These are phyloP conservation scores for Melanotaenia trifasciata DNA, from an alignment of 2,797 vertebrate genomes.

Conservation along the genomic window DNA sequence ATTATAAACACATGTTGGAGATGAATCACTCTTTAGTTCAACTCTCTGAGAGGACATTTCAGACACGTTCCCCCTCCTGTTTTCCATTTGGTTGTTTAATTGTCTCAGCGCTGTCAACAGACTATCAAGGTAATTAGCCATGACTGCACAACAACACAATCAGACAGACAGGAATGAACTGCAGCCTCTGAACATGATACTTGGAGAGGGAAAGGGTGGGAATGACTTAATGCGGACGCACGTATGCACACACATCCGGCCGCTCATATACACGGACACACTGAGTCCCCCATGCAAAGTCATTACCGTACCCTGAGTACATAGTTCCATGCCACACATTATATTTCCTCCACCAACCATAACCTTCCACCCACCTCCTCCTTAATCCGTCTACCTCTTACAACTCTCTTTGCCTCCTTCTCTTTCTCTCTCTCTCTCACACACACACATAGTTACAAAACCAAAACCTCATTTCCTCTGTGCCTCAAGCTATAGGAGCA, in stretches of 20 bases:
- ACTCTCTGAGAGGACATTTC: constrained; percentile 72
- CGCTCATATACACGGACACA: constrained; percentile 21
- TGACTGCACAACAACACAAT: constrained; percentile 80
- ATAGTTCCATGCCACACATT: constrained; percentile 81
- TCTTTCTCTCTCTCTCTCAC: constrained; percentile 26
- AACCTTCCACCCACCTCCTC: constrained; percentile 79
- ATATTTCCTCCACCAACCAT: constrained; percentile 83
- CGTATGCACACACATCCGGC: constrained; percentile 49
- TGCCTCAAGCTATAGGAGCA: constrained; percentile 79
- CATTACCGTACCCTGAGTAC: constrained; percentile 76
- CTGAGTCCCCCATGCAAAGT: constrained; percentile 42
- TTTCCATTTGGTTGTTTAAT: constrained; percentile 81
- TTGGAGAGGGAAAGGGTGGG: constrained; percentile 63
- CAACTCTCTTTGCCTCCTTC: constrained; percentile 59
- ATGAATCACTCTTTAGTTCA: constrained; percentile 73
- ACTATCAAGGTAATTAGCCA: constrained; percentile 82
- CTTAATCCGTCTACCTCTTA: constrained; percentile 77
- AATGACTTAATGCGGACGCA: constrained; percentile 56
- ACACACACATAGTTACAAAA: constrained; percentile 58
- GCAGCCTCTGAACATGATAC: constrained; percentile 74
- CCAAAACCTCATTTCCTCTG: constrained; percentile 83
- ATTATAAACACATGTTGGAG: constrained; percentile 76
- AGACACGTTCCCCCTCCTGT: constrained; percentile 74
- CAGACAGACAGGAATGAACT: constrained; percentile 73
- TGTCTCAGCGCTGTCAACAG: constrained; percentile 78